Evolutionary conservation across 2,113 vertebrate species (phyloP), one percentile per base, ranked within the genome.

Genomic region (Callorhinus ursinus): DNA sequence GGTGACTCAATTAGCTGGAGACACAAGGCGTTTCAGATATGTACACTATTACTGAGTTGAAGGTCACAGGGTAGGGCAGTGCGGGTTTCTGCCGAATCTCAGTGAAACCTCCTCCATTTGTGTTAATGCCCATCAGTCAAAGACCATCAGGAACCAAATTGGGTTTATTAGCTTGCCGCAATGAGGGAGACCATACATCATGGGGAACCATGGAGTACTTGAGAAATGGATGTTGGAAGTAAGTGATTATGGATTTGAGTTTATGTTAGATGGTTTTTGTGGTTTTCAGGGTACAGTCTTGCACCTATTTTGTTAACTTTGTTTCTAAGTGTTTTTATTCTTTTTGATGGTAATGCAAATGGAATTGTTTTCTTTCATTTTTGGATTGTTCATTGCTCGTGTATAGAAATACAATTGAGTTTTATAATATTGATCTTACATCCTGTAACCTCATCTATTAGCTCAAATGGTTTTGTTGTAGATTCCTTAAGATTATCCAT

Each of bases 341-440:
- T 93, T 93, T 87, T 79, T 67, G 33, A 77, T 63, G 67, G 57
- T 65, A 65, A 13, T 76, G 42, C 14, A 77, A 79, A 49, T 86
- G 57, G n/a, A 86, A 93, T 63, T 77, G 42, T 85, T 93, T 76
- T 53, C 71, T 76, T 85, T 93, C n/a, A 63, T 53, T 93, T 82
- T 81, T 69, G 77, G 18, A 31, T 42, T 33, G 28, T 89, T 81
- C 77, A 81, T 71, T 57, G 49, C n/a, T 67, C 16, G n/a, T 81
- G 18, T 81, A 31, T 80, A 65, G 59, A 91, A 80, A 80, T 22
- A 81, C 18, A 53, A 69, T 12, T 91, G 61, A 81, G 65, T 69
- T 81, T 91, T 42, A 46, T 42, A 53, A 69, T 69, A 81, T 7
- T 81, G n/a, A 81, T 39, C n/a, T 80, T 67, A 49, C 53, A 81